Evolutionary conservation across 2,113 vertebrate species (phyloP).

Genomic region (Alectura lathami): DNA sequence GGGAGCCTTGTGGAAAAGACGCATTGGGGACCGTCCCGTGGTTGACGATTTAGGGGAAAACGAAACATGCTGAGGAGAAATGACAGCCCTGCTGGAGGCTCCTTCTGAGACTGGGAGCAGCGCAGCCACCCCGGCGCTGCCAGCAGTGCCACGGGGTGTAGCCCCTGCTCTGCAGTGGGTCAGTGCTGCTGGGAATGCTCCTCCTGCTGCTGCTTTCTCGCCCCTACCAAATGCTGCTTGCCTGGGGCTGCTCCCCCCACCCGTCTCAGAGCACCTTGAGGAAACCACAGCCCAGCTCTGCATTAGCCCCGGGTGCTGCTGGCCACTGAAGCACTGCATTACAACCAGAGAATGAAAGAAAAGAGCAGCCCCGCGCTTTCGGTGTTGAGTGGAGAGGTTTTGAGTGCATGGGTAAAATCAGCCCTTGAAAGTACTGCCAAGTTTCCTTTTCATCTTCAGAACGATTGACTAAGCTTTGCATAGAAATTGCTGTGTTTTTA

Average conservation of each 20-base stretch:
- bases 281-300: not conserved
- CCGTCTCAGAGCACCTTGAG: fast-evolving
- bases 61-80: slow-evolving; percentile 27
- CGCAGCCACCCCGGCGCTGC: not conserved
- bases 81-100: not conserved
- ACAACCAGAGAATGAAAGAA: not conserved
- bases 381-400: not conserved
- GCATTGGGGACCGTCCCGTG: not conserved
- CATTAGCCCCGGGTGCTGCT: fast-evolving
- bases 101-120: not conserved
- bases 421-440: fast-evolving
- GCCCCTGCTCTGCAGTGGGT: not conserved
- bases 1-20: not conserved
- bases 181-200: not conserved
- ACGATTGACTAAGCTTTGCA: not conserved
- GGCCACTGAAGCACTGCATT: not conserved
- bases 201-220: not conserved
- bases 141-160: not conserved
- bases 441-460: not conserved
- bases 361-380: not conserved
- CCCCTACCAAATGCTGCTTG: fast-evolving
- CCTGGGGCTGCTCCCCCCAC: not conserved
- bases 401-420: not conserved
- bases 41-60: slow-evolving; percentile 48
- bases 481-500: not conserved